A percentile compares a stretch with the other conserved stretches of the same genome.
Conservation (phyloP, 1,140 invertebrate genomes). For the Callitettix versicolor region DNA sequence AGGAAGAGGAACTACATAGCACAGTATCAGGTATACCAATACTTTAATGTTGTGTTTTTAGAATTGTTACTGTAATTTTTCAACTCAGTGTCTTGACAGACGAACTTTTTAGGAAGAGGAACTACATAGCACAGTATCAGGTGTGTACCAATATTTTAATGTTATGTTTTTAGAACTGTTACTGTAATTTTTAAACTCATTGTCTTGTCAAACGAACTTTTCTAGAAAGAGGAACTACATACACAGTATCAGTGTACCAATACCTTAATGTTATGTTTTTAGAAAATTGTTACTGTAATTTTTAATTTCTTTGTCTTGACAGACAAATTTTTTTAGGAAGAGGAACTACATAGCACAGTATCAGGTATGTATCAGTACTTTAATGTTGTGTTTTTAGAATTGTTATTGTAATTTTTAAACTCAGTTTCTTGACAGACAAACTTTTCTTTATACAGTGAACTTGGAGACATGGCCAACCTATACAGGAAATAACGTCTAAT, state of each 20-base stretch:
- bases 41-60: neutral
- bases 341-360: conserved; percentile 62
- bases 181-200: conserved; percentile 7
- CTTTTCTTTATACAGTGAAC: too few relatives aligned
- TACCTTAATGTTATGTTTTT: neutral
- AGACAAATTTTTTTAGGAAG: too few relatives aligned
- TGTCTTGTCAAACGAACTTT: too few relatives aligned
- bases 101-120: conserved; percentile 59
- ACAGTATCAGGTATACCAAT: conserved; percentile 41
- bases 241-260: conserved; percentile 45
- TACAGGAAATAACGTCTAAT: too few relatives aligned
- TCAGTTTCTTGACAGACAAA: too few relatives aligned
- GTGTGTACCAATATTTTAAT: conserved; percentile 17
- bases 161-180: neutral
- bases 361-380: conserved; percentile 29
- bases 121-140: conserved; percentile 57
- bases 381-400: neutral
- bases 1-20: conserved; percentile 61
- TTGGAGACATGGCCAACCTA: too few relatives aligned
- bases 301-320: neutral
- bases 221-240: conserved; percentile 61
- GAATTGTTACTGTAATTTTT: conserved; percentile 12
- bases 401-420: conserved; percentile 10
- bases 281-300: too few relatives aligned
- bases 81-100: neutral